phyloP scores from a whole-genome alignment of 2,888 invertebrate genomes.

The Lutraria lutraria region DNA sequence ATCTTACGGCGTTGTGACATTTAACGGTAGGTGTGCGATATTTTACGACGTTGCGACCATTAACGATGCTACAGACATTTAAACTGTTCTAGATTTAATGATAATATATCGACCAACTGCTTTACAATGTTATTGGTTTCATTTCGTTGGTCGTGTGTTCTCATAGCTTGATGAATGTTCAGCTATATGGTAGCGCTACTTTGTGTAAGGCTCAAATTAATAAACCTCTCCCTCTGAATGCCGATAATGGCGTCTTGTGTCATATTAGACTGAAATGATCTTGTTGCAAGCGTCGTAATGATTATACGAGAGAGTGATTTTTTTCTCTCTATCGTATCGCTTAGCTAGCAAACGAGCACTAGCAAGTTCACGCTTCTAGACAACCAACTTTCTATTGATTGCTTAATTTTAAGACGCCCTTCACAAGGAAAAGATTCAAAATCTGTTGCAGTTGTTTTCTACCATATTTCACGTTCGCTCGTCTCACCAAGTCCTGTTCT shows the following conservation, averaged over 20 bases:
- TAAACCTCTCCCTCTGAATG: slow-evolving; percentile 8
- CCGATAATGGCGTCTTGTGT: slow-evolving; percentile 31
- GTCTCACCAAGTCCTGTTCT: slow-evolving; percentile 1
- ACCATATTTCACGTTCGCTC: slow-evolving; percentile 21
- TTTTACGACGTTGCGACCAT: no score
- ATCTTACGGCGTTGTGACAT: no score
- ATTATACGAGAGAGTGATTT: background rate
- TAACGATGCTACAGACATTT: no score
- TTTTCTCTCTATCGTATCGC: slow-evolving; percentile 2
- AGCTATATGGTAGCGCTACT: background rate
- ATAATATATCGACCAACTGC: background rate
- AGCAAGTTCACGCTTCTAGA: slow-evolving; percentile 32
- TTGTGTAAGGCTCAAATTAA: background rate
- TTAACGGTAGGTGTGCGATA: no score
- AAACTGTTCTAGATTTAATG: no score
- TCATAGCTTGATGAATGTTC: background rate
- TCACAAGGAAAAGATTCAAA: slow-evolving; percentile 24
- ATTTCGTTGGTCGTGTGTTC: background rate
- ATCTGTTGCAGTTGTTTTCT: slow-evolving; percentile 36
- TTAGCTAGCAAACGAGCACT: slow-evolving; percentile 21
- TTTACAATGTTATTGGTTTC: background rate
- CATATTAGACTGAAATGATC: slow-evolving; percentile 25
- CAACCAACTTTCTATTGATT: slow-evolving; percentile 50
- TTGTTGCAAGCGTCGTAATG: slow-evolving; percentile 17
- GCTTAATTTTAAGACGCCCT: slow-evolving; percentile 33